Base-by-base conservation (phyloP, 2,797 vertebrate species). In the Odontamblyopus lacepedii region DNA sequence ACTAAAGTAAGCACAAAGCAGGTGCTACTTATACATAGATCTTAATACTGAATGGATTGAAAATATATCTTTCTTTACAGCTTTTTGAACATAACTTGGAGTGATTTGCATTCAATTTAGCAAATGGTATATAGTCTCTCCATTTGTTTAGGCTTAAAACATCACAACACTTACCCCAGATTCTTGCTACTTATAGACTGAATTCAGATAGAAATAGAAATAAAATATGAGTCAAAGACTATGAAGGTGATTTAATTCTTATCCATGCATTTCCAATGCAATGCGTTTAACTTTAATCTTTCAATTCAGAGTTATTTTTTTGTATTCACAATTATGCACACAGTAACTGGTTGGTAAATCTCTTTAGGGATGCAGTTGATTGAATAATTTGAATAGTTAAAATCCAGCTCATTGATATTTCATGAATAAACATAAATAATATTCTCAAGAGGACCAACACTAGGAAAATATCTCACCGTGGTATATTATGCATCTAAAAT, bases 391-490 rank as follows among this genome's bases (percentile, higher is more conserved):
- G 77, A 92, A 89, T 88, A 79, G 82, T 87, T 87, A 84, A 90
- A 89, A 89, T 79, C 72, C 78, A 87, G 71, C 72, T 82, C 82
- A 85, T 85, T 89, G 85, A 83, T 84, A 78, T 87, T 88, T 89
- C 83, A 93, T 92, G 90, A 92, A 94, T 93, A 92, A 92, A 90
- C 86, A 93, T 90, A 86, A 88, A 87, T 83, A 79, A 75, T 70
- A 87, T 80, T 79, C 88, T 89, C 78, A 26, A 76, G 87, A 90
- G 88, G 79, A 76, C 13, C 32, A 63, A 67, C 65, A 84, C 78
- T 77, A 87, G 76, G 66, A 90, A 90, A 87, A 87, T 77, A 85
- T 78, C 74, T 81, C 81, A 81, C 57, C 0, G 55, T 76, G 77
- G 84, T 80, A 82, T 87, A 82, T 88, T 84, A 82, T 77, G 85